Percentiles rank a stretch among this genome's conserved stretches.
phyloP scores from a whole-genome alignment of 2,113 vertebrate species.

The Blennius ocellaris region DNA sequence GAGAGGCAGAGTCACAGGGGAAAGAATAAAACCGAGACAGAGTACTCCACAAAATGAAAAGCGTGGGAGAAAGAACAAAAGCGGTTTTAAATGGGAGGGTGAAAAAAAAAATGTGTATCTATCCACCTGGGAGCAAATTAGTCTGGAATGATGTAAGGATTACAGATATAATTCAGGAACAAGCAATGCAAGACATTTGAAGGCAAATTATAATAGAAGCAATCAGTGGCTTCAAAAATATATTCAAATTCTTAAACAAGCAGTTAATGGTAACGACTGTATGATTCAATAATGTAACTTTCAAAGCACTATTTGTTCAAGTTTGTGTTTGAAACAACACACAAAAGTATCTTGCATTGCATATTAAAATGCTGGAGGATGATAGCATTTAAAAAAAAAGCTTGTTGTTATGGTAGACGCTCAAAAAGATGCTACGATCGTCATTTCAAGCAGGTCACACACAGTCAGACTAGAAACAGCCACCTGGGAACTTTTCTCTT shows the following conservation, averaged over 20 bases:
- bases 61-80: background rate
- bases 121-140: conserved; percentile 2
- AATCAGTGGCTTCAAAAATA: too few species aligned
- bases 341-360: background rate
- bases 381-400: background rate
- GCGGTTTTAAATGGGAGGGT: background rate
- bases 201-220: too few species aligned
- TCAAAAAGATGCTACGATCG: background rate
- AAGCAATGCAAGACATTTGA: background rate
- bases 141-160: too few species aligned
- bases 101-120: conserved; percentile 1
- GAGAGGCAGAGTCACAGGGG: conserved; percentile 13
- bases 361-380: background rate
- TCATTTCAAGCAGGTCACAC: background rate
- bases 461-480: background rate
- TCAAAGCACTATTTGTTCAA: too few species aligned
- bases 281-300: too few species aligned
- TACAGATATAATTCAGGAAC: background rate
- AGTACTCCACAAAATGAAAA: background rate
- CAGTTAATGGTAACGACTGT: too few species aligned
- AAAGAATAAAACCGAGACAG: conserved; percentile 11
- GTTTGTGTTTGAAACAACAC: background rate
- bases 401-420: background rate
- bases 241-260: too few species aligned
- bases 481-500: background rate